These are phyloP conservation scores for Scomber japonicus DNA, from an alignment of 2,113 vertebrate genomes.

Conservation along the genomic window DNA sequence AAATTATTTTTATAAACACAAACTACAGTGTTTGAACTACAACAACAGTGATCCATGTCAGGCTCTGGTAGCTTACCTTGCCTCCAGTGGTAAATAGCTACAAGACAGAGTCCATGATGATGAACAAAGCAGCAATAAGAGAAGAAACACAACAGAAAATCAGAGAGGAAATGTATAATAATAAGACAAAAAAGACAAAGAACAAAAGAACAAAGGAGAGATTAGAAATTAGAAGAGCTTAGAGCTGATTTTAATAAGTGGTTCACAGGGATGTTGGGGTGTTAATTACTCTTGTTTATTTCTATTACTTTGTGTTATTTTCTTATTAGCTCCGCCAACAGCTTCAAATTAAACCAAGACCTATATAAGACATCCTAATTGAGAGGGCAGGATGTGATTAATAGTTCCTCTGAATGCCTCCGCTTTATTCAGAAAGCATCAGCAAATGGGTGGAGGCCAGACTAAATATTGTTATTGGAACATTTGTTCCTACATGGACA, in stretches of 20 bases:
- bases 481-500: slow-evolving; percentile 14
- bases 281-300: slow-evolving; percentile 39
- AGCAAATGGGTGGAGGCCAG: background rate
- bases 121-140: slow-evolving; percentile 45
- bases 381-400: slow-evolving; percentile 34
- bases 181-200: background rate
- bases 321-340: slow-evolving; percentile 30
- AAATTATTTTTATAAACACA: background rate
- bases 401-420: slow-evolving; percentile 31
- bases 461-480: slow-evolving; percentile 1
- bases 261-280: slow-evolving; percentile 10
- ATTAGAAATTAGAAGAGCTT: slow-evolving; percentile 27
- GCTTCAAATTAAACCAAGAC: slow-evolving; percentile 29
- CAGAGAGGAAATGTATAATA: slow-evolving; percentile 22
- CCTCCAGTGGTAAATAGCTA: slow-evolving; percentile 80
- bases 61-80: slow-evolving; percentile 79
- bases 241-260: background rate
- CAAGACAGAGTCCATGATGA: slow-evolving; percentile 25
- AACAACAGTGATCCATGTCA: slow-evolving; percentile 1
- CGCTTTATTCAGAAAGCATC: background rate
- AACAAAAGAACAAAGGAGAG: background rate
- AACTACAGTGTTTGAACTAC: background rate
- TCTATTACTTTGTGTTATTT: slow-evolving; percentile 35
- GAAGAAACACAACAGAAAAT: slow-evolving; percentile 38
- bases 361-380: slow-evolving; percentile 11